Conservation (phyloP, 2,888 invertebrate genomes). For the Drosophila mayaguana region DNA sequence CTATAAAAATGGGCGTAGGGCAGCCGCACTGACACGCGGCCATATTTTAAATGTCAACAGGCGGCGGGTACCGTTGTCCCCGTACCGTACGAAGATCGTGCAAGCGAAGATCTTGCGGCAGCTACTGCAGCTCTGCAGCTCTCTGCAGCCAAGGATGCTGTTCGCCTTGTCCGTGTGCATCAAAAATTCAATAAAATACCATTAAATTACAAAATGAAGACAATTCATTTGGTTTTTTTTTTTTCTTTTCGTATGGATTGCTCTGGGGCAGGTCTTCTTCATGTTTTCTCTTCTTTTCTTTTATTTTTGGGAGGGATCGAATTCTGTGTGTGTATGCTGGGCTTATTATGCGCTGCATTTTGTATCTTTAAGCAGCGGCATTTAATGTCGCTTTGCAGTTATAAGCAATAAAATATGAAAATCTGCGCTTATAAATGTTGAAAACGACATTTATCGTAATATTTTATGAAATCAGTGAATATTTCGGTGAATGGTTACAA, state of each 20-base stretch:
- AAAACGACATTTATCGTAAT: constrained; percentile 76
- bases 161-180: constrained; percentile 68
- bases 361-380: constrained; percentile 75
- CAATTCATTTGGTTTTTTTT: constrained; percentile 66
- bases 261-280: constrained; percentile 23
- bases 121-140: constrained; percentile 6
- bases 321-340: constrained; percentile 16
- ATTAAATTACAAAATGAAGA: constrained; percentile 83
- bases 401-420: constrained; percentile 81
- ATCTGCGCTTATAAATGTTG: constrained; percentile 67
- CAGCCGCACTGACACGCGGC: constrained; percentile 82
- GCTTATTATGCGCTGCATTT: constrained; percentile 58
- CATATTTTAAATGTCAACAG: constrained; percentile 83
- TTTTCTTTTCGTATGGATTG: constrained; percentile 12
- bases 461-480: constrained; percentile 79
- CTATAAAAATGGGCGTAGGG: constrained; percentile 83
- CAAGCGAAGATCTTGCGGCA: constrained; percentile 19
- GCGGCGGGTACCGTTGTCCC: constrained; percentile 33
- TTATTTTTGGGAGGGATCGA: constrained; percentile 17
- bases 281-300: constrained; percentile 3
- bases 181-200: constrained; percentile 82
- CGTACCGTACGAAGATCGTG: constrained; percentile 1
- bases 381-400: constrained; percentile 83
- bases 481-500: constrained; percentile 50
- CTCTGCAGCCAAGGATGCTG: constrained; percentile 51